Conservation (phyloP, 1,140 invertebrate species). For the Eurosta solidaginis region DNA sequence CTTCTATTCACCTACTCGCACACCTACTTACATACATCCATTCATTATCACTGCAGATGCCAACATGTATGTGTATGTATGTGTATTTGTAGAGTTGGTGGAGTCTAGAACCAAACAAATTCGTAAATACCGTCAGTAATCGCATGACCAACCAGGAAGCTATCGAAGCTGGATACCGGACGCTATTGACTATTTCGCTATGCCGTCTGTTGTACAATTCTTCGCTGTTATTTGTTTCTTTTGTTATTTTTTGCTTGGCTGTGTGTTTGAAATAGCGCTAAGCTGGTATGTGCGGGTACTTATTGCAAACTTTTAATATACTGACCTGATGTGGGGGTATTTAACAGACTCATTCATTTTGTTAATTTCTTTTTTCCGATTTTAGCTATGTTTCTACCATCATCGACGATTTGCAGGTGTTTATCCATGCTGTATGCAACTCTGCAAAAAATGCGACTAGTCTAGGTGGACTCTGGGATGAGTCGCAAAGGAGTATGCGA, state of each 20-base stretch:
- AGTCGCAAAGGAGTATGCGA: too few relatives aligned
- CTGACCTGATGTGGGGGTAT: slow-evolving; percentile 24
- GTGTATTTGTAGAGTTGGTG: neutral
- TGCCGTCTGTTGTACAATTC: neutral
- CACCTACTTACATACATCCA: neutral
- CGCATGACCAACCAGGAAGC: slow-evolving; percentile 12
- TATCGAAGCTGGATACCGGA: slow-evolving; percentile 20
- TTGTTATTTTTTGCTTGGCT: neutral
- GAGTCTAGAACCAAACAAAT: neutral
- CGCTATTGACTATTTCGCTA: neutral
- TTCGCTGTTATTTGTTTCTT: neutral
- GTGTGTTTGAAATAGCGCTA: neutral
- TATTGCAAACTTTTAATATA: slow-evolving; percentile 28
- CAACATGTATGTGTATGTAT: neutral
- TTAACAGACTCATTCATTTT: slow-evolving; percentile 26
- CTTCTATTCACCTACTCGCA: too few relatives aligned
- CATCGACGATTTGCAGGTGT: slow-evolving; percentile 20
- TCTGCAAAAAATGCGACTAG: too few relatives aligned
- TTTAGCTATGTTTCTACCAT: neutral
- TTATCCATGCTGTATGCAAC: too few relatives aligned
- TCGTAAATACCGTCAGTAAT: slow-evolving; percentile 1
- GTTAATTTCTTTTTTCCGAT: slow-evolving; percentile 21
- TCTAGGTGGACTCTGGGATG: too few relatives aligned
- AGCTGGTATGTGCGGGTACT: neutral
- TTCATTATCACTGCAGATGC: neutral